These are phyloP conservation scores for Limonius californicus DNA, from an alignment of 1,140 invertebrate species.

Conservation along the genomic window DNA sequence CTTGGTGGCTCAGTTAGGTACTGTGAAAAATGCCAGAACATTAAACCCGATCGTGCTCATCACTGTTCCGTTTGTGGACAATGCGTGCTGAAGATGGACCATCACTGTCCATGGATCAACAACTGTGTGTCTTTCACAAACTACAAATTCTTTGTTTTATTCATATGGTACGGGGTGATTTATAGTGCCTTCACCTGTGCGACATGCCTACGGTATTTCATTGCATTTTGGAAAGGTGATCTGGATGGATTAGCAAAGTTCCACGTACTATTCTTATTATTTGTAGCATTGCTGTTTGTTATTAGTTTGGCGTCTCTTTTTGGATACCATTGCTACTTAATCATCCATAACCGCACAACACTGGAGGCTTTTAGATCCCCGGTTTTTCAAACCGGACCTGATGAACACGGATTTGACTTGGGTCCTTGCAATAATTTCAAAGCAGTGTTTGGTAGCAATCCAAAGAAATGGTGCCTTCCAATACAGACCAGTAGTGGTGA, in stretches of 20 bases:
- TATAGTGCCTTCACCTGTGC: slow-evolving; percentile 89
- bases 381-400: slow-evolving; percentile 84
- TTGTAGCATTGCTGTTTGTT: slow-evolving; percentile 95
- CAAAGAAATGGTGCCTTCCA: slow-evolving; percentile 83
- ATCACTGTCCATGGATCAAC: slow-evolving; percentile 99
- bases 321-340: slow-evolving; percentile 93
- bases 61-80: slow-evolving; percentile 93
- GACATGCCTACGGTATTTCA: slow-evolving; percentile 88
- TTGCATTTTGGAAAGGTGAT: slow-evolving; percentile 88
- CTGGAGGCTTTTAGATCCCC: slow-evolving; percentile 94
- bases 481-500: slow-evolving; percentile 80
- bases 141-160: slow-evolving; percentile 98
- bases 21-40: slow-evolving; percentile 89
- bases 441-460: slow-evolving; percentile 90
- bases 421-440: slow-evolving; percentile 87
- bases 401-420: slow-evolving; percentile 94
- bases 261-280: slow-evolving; percentile 95
- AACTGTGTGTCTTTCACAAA: slow-evolving; percentile 98
- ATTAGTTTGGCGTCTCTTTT: slow-evolving; percentile 92
- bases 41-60: slow-evolving; percentile 95
- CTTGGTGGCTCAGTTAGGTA: slow-evolving; percentile 75
- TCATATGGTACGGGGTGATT: slow-evolving; percentile 87
- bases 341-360: slow-evolving; percentile 89
- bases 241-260: slow-evolving; percentile 75
- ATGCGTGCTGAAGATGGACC: slow-evolving; percentile 97